Evolutionary conservation across 2,888 invertebrate genomes (phyloP).

Genomic region (Alsophila aescularia): DNA sequence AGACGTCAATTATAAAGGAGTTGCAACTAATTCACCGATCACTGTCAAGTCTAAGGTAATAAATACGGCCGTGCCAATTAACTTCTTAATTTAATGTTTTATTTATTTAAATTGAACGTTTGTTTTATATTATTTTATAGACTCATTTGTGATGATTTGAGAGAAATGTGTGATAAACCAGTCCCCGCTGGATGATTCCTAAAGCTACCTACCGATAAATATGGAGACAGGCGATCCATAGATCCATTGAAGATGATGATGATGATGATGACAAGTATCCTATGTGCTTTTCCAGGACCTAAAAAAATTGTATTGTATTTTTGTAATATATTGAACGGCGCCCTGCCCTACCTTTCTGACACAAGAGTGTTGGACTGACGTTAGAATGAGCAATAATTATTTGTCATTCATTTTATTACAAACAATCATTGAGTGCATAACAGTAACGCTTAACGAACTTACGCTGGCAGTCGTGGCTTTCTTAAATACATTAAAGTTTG

Average conservation of each 20-base stretch:
- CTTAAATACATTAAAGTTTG: background rate
- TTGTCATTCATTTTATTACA: background rate
- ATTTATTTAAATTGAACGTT: constrained; percentile 39
- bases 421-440: background rate
- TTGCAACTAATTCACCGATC: constrained; percentile 20
- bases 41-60: constrained; percentile 27
- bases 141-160: constrained; percentile 2
- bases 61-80: constrained; percentile 46
- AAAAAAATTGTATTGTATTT: too few relatives aligned
- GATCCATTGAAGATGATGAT: too few relatives aligned
- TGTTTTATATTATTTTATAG: constrained; percentile 25
- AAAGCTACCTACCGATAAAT: too few relatives aligned
- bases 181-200: too few relatives aligned
- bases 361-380: too few relatives aligned
- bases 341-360: background rate
- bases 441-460: background rate
- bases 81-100: constrained; percentile 37
- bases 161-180: too few relatives aligned
- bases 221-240: too few relatives aligned
- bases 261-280: too few relatives aligned
- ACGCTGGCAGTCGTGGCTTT: background rate
- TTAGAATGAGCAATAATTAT: too few relatives aligned
- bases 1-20: constrained; percentile 16
- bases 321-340: too few relatives aligned
- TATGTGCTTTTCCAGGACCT: too few relatives aligned